Evolutionary conservation across 2,113 vertebrate species (phyloP).

Genomic region (Rutilus rutilus): DNA sequence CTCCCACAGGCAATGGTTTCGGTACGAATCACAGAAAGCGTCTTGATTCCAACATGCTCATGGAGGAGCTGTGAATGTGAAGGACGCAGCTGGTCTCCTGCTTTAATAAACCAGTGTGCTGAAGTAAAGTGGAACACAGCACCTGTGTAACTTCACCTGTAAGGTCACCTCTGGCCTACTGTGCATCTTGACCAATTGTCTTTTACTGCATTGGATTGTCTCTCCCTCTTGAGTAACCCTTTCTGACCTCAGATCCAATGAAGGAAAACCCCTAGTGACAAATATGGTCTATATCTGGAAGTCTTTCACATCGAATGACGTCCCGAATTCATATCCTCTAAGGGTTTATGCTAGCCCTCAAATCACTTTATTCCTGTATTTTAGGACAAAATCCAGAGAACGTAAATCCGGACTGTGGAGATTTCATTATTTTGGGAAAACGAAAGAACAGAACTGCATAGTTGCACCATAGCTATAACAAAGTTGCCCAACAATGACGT

Average conservation of each 20-base stretch:
- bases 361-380: background rate
- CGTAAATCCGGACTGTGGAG: background rate
- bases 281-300: constrained; percentile 24
- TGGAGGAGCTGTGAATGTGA: background rate
- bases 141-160: constrained; percentile 20
- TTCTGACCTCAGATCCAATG: constrained; percentile 24
- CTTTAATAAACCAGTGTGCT: constrained; percentile 25
- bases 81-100: constrained; percentile 22
- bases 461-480: background rate
- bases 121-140: background rate
- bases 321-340: background rate
- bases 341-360: background rate
- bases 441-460: background rate
- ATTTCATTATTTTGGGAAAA: constrained; percentile 6
- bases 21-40: background rate
- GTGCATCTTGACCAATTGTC: constrained; percentile 15
- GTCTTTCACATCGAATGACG: background rate
- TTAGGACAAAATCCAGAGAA: background rate
- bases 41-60: constrained; percentile 14
- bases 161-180: background rate
- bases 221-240: constrained; percentile 10
- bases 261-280: constrained; percentile 30
- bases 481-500: background rate
- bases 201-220: background rate
- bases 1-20: background rate